These are phyloP conservation scores for Aethina tumida DNA, from an alignment of 1,140 invertebrate genomes.

Conservation along the genomic window DNA sequence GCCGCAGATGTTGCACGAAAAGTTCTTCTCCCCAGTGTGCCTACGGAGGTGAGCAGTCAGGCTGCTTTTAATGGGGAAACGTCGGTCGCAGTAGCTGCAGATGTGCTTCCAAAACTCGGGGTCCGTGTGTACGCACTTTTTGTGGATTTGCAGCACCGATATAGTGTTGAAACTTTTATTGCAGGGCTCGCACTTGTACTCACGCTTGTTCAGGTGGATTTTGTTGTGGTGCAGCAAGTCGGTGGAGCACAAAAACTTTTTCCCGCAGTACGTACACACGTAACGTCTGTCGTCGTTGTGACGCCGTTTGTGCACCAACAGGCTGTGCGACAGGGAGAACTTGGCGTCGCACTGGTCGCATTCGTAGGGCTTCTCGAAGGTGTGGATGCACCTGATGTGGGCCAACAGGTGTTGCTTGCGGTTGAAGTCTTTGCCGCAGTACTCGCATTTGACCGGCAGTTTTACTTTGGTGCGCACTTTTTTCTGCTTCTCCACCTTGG, in stretches of 20 bases:
- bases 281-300: slow-evolving; percentile 22
- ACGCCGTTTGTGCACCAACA: slow-evolving; percentile 20
- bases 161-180: slow-evolving; percentile 22
- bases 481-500: slow-evolving; percentile 3
- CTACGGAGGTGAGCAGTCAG: slow-evolving; percentile 16
- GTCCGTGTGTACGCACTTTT: slow-evolving; percentile 20
- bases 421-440: slow-evolving; percentile 21
- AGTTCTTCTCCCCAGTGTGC: slow-evolving; percentile 17
- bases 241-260: slow-evolving; percentile 18
- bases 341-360: slow-evolving; percentile 19
- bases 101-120: slow-evolving; percentile 22
- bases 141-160: slow-evolving; percentile 19
- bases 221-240: slow-evolving; percentile 23
- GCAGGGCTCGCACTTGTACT: slow-evolving; percentile 19
- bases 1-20: slow-evolving; percentile 81
- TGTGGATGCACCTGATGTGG: slow-evolving; percentile 20
- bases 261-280: slow-evolving; percentile 19
- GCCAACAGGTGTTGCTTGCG: slow-evolving; percentile 19
- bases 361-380: slow-evolving; percentile 23
- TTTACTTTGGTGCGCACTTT: slow-evolving; percentile 12
- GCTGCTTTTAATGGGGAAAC: slow-evolving; percentile 21
- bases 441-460: slow-evolving; percentile 17
- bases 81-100: slow-evolving; percentile 14
- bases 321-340: slow-evolving; percentile 17
- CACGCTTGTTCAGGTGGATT: slow-evolving; percentile 22